phyloP scores from a whole-genome alignment of 2,797 vertebrate genomes.

The Hirundo rustica region DNA sequence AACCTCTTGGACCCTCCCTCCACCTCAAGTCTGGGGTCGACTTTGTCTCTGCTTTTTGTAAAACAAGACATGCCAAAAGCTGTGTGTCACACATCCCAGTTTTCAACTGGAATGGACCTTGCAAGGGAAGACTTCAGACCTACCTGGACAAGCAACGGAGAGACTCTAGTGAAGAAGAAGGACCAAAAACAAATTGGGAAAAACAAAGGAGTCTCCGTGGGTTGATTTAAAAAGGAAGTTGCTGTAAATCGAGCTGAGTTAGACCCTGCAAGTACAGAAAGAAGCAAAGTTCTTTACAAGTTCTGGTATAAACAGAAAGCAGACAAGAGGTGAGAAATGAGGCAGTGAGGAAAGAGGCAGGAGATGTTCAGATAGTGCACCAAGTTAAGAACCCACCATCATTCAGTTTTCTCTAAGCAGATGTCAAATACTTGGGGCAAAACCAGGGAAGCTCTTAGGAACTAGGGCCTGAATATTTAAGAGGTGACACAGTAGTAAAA shows the following conservation, averaged over 20 bases:
- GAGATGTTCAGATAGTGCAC: not conserved
- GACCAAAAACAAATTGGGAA: not conserved
- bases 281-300: not conserved
- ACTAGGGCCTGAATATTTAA: not conserved
- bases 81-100: not conserved
- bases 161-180: not conserved
- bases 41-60: not conserved
- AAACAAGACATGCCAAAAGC: not conserved
- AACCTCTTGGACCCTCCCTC: not conserved
- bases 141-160: not conserved
- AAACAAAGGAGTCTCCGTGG: not conserved
- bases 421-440: not conserved
- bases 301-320: not conserved
- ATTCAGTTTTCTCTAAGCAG: not conserved
- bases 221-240: not conserved
- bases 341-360: not conserved
- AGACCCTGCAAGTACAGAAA: not conserved
- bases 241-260: not conserved
- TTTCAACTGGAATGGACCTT: not conserved
- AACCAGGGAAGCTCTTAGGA: not conserved
- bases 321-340: not conserved
- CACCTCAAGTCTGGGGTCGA: not conserved
- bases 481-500: fast-evolving
- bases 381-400: not conserved
- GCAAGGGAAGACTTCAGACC: not conserved